Base-by-base conservation (phyloP, 1,140 invertebrate genomes). In the Aphelenchoides avenae region DNA sequence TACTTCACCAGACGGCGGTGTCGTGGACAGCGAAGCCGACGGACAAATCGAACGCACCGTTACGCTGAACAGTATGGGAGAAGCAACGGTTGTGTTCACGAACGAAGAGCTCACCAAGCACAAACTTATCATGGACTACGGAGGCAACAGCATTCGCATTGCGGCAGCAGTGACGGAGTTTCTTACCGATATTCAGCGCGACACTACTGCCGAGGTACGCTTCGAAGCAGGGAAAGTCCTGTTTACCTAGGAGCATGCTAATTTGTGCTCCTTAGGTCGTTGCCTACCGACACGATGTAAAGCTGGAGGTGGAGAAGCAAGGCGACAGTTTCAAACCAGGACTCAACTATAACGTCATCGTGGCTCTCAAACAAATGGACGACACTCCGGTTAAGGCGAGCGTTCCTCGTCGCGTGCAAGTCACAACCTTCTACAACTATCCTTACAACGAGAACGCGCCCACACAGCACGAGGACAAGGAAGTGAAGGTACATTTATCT, bases 261-360 rank as follows among this genome's bases (percentile, higher is more conserved):
- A 39, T 48, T 48, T 33, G 26, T n/a, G 22, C 46, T 48, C 15
- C n/a, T 24, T 42, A 68, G 63, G 50, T 73, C 33, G 57, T 68
- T 4, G 63, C 65, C 18, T 85, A 92, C 72, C 84, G 85, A 55
- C 85, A 88, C 63, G 85, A 86, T 27, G 89, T 91, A 67, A 86
- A 85, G 66, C 82, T 95, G 76, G 86, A 89, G 63, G 81, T 89
- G 41, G 83, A 88, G 40, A 85, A 88, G 65, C 87, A 87, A 1
- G 83, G 89, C 3, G 84, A 87, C 50, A 86, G 85, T 62, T 95
- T 89, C 77, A 91, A 91, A 74, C 88, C 89, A 2, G 87, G 86
- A 5, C 81, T 94, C 39, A 85, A 85, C 52, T 91, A 90, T 71
- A 85, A 82, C 37, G 85, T 87, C 49, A 86, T 86, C 77, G 86